These are phyloP conservation scores for Torymus tubicola DNA, from an alignment of 2,888 invertebrate genomes.

Conservation along the genomic window DNA sequence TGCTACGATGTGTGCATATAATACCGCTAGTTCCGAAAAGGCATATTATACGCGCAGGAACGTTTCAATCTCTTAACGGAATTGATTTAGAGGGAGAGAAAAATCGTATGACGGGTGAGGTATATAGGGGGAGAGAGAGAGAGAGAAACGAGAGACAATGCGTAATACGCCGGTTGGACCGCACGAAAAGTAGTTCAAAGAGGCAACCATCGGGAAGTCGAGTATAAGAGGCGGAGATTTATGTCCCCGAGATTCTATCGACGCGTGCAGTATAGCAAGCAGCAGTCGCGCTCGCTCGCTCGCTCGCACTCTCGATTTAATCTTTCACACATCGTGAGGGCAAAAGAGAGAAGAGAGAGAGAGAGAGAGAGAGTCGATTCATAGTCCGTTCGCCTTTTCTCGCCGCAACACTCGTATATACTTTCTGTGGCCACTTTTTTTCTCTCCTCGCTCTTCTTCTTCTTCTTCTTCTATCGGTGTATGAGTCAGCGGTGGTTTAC, in stretches of 20 bases:
- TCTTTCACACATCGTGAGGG: constrained; percentile 26
- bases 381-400: not conserved
- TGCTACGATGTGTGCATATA: no score
- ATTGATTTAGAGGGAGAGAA: constrained; percentile 26
- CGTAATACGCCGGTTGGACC: not conserved
- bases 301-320: constrained; percentile 11
- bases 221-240: constrained; percentile 19
- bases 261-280: not conserved
- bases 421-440: not conserved
- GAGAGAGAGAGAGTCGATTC: not conserved
- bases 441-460: not conserved
- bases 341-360: not conserved
- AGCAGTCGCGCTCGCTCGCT: no score
- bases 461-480: not conserved
- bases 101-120: not conserved
- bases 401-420: not conserved
- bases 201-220: not conserved
- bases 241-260: constrained; percentile 25
- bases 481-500: constrained; percentile 29
- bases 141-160: not conserved
- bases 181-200: constrained; percentile 10
- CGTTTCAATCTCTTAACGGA: constrained; percentile 25
- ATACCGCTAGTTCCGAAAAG: no score
- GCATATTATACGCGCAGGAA: not conserved
- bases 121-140: not conserved